Conservation (phyloP, 2,888 invertebrate species). For the Cephalotes varians region DNA sequence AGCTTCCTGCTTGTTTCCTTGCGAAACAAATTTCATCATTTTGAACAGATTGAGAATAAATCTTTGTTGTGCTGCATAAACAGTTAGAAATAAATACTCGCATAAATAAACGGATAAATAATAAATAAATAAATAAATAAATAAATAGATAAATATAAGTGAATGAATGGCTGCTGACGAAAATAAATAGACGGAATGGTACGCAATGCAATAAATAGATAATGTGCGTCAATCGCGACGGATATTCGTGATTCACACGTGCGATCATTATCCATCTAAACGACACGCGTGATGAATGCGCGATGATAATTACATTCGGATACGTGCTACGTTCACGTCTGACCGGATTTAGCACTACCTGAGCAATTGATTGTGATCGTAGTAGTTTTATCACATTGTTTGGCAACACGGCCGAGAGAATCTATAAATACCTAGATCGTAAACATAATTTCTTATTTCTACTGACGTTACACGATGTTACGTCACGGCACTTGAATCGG, state of each 20-base stretch:
- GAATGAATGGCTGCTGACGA: background rate
- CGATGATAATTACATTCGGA: slow-evolving; percentile 32
- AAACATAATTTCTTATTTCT: slow-evolving; percentile 51
- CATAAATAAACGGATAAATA: slow-evolving; percentile 32
- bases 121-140: slow-evolving; percentile 40
- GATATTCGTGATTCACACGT: slow-evolving; percentile 17
- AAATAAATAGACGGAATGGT: slow-evolving; percentile 36
- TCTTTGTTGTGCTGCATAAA: background rate
- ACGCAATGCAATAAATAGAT: slow-evolving; percentile 43
- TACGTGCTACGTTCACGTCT: slow-evolving; percentile 8
- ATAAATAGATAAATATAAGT: slow-evolving; percentile 27
- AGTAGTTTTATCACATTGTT: slow-evolving; percentile 61
- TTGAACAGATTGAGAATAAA: background rate
- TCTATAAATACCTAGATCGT: slow-evolving; percentile 57
- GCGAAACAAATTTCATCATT: slow-evolving; percentile 1
- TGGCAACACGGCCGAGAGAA: slow-evolving; percentile 51
- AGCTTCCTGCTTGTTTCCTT: background rate
- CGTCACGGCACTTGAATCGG: background rate
- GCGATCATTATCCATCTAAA: slow-evolving; percentile 42
- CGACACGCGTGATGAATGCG: slow-evolving; percentile 24
- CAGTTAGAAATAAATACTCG: slow-evolving; percentile 28
- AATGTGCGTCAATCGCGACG: slow-evolving; percentile 35
- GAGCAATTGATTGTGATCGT: slow-evolving; percentile 15
- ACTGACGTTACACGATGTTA: slow-evolving; percentile 2
- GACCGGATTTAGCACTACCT: slow-evolving; percentile 24